phyloP scores from a whole-genome alignment of 2,113 vertebrate species.

The Elgaria multicarinata region DNA sequence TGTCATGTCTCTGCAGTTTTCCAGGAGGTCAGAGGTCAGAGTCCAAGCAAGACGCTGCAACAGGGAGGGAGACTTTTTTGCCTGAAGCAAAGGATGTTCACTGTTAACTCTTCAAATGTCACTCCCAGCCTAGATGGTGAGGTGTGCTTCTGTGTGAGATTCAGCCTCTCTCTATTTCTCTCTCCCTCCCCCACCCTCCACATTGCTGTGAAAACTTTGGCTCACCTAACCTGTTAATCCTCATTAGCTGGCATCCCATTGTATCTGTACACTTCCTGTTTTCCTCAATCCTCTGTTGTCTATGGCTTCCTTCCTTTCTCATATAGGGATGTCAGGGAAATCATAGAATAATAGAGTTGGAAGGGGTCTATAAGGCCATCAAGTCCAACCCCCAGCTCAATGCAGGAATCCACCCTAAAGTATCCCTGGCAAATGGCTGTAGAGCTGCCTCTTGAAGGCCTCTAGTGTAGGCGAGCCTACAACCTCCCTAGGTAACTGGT shows the following conservation, averaged over 20 bases:
- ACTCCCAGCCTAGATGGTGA: background rate
- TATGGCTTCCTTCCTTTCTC: too few relatives aligned
- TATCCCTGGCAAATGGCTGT: too few relatives aligned
- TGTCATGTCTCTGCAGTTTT: conserved; percentile 40
- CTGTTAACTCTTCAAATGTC: conserved; percentile 30
- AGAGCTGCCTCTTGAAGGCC: too few relatives aligned
- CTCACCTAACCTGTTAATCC: background rate
- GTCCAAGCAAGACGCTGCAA: background rate
- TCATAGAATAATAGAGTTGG: too few relatives aligned
- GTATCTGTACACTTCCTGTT: too few relatives aligned
- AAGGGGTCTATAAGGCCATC: too few relatives aligned
- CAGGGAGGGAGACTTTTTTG: background rate
- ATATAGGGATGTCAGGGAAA: too few relatives aligned
- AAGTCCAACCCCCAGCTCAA: too few relatives aligned
- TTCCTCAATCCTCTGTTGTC: too few relatives aligned
- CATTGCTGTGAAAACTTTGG: background rate
- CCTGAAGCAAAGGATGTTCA: background rate
- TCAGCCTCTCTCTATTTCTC: rapidly evolving
- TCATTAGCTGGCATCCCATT: background rate
- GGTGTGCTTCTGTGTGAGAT: background rate
- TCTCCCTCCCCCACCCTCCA: background rate
- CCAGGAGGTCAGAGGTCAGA: background rate
- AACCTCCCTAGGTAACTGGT: too few relatives aligned
- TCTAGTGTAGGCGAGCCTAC: too few relatives aligned
- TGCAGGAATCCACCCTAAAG: too few relatives aligned